Evolutionary conservation across 2,113 vertebrate species (phyloP), one percentile per base, ranked within the genome.

Genomic region (Sander vitreus): DNA sequence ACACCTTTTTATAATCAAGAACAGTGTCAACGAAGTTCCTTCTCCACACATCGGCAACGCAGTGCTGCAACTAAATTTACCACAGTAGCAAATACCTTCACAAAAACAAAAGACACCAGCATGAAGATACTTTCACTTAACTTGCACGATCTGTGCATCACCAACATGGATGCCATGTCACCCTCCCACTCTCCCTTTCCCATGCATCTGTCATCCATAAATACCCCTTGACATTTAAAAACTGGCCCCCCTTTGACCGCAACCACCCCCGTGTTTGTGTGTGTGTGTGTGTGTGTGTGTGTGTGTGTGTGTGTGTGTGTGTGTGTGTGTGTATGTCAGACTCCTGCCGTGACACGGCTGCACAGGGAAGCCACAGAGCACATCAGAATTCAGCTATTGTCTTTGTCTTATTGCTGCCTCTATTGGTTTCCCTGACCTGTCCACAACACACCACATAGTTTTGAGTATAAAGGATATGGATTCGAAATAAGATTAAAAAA

Each of bases 201-300:
- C 76, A 33, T 33, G 30, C 54, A 76, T 78, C 93, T 94, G 94
- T 95, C 89, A 95, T 94, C 95, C 92, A 87, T 91, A 95, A 95
- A 95, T 93, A 93, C 90, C 88, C 78, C 77, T 80, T 96, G 94
- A 95, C 94, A 95, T 95, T 96, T 95, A 90, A 76, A 85, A 82
- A 80, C 54, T 63, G 74, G 59, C 62, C 78, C 72, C 70, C 78
- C 58, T 58, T n/a, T 43, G 43, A 77, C 74, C 59, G 59, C 45
- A 79, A 57, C 81, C 68, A 76, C 80, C 78, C 73, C 39, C 67
- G 4, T 36, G 23, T 82, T 54, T 58, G 67, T 47, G 59, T 50
- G 64, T 45, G 55, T 58, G 57, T 64, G 36, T 50, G 27, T 53
- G 64, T 70, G 63, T 36, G 62, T 78, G 47, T 57, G 8, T 67